Conservation (phyloP, 2,113 vertebrate genomes). For the Verasper variegatus region DNA sequence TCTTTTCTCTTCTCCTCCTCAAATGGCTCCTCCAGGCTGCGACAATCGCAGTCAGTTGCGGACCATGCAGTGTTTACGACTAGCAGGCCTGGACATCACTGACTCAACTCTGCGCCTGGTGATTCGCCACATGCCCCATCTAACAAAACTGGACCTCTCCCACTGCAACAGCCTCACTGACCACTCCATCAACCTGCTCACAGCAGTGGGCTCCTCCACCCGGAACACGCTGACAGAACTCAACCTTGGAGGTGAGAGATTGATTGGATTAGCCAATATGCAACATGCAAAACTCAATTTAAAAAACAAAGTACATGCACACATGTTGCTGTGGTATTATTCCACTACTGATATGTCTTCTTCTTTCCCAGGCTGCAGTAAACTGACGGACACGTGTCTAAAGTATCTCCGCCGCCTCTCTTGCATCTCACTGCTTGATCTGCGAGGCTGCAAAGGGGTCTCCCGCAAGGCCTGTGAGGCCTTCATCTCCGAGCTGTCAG, state of each 20-base stretch:
- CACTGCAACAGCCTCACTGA: conserved; percentile 95
- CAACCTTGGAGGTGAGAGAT: conserved; percentile 90
- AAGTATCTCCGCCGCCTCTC: conserved; percentile 92
- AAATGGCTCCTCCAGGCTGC: conserved; percentile 82
- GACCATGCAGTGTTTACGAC: conserved; percentile 93
- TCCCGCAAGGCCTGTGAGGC: conserved; percentile 95
- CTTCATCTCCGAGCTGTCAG: conserved; percentile 96
- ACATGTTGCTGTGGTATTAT: background rate
- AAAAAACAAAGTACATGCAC: too few species aligned
- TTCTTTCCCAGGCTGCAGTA: conserved; percentile 90
- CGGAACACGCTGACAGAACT: conserved; percentile 95
- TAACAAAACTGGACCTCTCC: conserved; percentile 95
- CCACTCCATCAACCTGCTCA: conserved; percentile 95
- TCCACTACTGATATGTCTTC: background rate
- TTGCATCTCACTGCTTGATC: conserved; percentile 92
- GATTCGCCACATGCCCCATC: conserved; percentile 96
- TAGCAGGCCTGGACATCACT: conserved; percentile 94
- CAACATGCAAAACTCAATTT: too few species aligned
- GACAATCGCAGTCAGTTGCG: conserved; percentile 97
- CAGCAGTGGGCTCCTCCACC: conserved; percentile 95
- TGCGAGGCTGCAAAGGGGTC: conserved; percentile 94
- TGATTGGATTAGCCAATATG: too few species aligned
- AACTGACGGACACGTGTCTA: conserved; percentile 93
- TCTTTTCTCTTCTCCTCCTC: background rate
- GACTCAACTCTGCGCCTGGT: conserved; percentile 95